phyloP scores from a whole-genome alignment of 2,113 vertebrate genomes.

The Pyrgilauda ruficollis region DNA sequence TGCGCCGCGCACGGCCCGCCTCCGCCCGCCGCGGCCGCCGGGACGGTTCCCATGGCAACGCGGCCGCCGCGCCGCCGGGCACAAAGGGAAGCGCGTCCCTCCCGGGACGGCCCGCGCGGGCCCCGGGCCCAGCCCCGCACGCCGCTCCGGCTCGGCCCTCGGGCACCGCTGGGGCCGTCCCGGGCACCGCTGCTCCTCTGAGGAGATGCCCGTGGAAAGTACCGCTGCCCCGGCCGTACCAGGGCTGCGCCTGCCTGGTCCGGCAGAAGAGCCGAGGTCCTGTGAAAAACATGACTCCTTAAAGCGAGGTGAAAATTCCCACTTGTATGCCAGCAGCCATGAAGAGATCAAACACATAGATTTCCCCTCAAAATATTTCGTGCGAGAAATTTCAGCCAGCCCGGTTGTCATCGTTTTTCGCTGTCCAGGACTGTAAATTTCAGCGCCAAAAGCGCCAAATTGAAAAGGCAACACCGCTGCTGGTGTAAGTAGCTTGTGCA shows the following conservation, averaged over 20 bases:
- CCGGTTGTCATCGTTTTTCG: fast-evolving
- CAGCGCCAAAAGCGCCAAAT: background rate
- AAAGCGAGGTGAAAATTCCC: background rate
- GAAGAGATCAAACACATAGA: background rate
- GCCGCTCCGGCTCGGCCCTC: background rate
- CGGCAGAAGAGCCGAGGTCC: fast-evolving
- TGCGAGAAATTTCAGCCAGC: background rate
- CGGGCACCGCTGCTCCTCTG: background rate
- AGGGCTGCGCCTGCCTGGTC: background rate
- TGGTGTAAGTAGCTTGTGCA: fast-evolving
- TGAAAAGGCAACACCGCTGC: fast-evolving
- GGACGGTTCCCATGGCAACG: conserved; percentile 73
- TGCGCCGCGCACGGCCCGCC: too few species aligned
- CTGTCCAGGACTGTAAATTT: background rate
- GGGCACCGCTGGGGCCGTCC: background rate
- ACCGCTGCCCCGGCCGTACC: background rate
- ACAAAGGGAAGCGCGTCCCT: background rate
- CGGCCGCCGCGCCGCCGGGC: conserved; percentile 25
- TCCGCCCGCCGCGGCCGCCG: conserved; percentile 18
- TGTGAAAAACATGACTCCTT: background rate
- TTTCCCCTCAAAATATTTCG: background rate
- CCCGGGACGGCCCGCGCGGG: background rate
- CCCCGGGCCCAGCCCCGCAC: background rate
- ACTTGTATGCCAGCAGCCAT: fast-evolving
- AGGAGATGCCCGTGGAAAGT: background rate